Evolutionary conservation across 2,113 vertebrate genomes (phyloP).

Genomic region (Lonchura striata): DNA sequence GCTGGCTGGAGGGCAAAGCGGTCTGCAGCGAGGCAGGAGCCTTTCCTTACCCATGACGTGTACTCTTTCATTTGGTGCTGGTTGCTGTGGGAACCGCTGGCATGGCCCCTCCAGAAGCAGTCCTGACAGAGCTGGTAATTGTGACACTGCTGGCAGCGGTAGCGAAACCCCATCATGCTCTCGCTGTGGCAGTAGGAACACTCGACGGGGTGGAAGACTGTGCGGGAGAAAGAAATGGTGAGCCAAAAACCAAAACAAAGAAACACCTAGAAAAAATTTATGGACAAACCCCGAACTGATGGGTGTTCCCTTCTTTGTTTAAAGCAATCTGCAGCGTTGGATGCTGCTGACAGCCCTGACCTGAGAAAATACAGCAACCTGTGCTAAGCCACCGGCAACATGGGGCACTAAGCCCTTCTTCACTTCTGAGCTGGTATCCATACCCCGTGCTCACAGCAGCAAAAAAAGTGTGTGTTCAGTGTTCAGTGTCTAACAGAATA

Average conservation of each 20-base stretch:
- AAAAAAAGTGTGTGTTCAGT: neutral
- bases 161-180: constrained; percentile 99
- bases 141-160: constrained; percentile 99
- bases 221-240: neutral
- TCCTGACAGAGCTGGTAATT: constrained; percentile 99
- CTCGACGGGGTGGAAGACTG: constrained; percentile 99
- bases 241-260: neutral
- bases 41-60: constrained; percentile 95
- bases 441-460: neutral
- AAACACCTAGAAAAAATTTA: neutral
- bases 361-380: neutral
- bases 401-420: neutral
- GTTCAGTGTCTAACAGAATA: neutral
- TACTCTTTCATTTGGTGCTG: constrained; percentile 99
- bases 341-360: neutral
- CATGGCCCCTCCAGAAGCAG: constrained; percentile 99
- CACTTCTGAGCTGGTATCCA: neutral
- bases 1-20: constrained; percentile 11
- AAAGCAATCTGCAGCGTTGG: neutral
- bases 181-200: constrained; percentile 98
- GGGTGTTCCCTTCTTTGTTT: neutral
- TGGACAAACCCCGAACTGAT: neutral
- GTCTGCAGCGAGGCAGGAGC: neutral
- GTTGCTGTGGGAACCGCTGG: constrained; percentile 98
- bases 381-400: neutral